Conservation (phyloP, 2,888 invertebrate genomes). For the Sylvicola fuscatus region DNA sequence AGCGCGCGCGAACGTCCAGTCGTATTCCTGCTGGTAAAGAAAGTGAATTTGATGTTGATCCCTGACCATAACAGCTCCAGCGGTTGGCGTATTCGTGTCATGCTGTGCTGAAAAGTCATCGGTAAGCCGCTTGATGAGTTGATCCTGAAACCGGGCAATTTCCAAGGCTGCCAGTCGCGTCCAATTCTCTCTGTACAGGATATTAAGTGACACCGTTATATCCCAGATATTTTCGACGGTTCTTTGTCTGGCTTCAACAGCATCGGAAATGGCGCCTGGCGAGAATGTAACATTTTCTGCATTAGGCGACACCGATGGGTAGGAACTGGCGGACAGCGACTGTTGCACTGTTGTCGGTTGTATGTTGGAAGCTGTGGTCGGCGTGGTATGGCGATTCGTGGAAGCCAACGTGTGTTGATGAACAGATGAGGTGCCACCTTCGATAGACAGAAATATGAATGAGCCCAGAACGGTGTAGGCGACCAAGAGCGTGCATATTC, state of each 20-base stretch:
- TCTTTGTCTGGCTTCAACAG: conserved; percentile 36
- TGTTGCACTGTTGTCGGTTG: conserved; percentile 10
- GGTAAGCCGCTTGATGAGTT: conserved; percentile 55
- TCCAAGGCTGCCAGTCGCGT: conserved; percentile 33
- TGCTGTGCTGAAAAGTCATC: conserved; percentile 48
- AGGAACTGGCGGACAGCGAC: conserved; percentile 20
- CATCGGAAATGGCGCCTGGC: conserved; percentile 20
- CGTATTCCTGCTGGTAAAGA: conserved; percentile 31
- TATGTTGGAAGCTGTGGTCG: too few species aligned
- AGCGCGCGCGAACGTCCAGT: conserved; percentile 77
- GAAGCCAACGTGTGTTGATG: conserved; percentile 36
- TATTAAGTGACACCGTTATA: conserved; percentile 69
- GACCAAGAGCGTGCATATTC: conserved; percentile 60
- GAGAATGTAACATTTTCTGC: conserved; percentile 18
- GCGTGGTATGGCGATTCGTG: conserved; percentile 16
- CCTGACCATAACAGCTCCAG: conserved; percentile 21
- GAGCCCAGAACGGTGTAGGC: conserved; percentile 60
- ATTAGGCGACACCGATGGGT: conserved; percentile 20
- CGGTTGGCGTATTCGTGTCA: conserved; percentile 23
- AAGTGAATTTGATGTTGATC: conserved; percentile 15
- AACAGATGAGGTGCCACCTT: conserved; percentile 32
- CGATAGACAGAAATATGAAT: conserved; percentile 69
- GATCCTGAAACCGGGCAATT: conserved; percentile 55
- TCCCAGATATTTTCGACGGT: conserved; percentile 84
- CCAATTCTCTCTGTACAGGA: conserved; percentile 80